Evolutionary conservation across 92 coral and sea anemone genomes (phyloP), one percentile per base, ranked within the genome.

Genomic region (Pocillopora meandrina): DNA sequence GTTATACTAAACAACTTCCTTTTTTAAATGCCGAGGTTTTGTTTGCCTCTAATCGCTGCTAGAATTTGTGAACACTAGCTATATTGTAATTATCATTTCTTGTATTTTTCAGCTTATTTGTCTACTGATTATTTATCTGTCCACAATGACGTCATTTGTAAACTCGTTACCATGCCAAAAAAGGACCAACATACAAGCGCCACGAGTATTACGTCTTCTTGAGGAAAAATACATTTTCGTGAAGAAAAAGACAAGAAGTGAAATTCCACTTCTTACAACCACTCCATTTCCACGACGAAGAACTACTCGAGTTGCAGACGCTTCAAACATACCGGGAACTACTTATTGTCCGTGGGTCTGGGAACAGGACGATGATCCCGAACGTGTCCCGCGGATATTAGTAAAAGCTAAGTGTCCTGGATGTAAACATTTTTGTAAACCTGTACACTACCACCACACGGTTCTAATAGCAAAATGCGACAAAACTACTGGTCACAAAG

Each of bases 341-440:
- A 83, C 66, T 9, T 56, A 62, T 20, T 90, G 93, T 84, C 86
- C 91, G 0, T 90, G 93, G 93, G 47, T 14, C 72, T 90, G 88
- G 88, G 65, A 10, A 14, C 58, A 35, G 47, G 86, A 87, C 21
- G 82, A 64, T 8, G 71, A 90, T 15, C 82, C 91, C 56, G 70
- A 72, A 7, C 70, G 93, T 2, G 82, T 83, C 55, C 93, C 93
- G 12, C 65, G 86, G 49, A 64, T 33, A 10, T 56, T 90, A 17
- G 83, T 86, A 14, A 81, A 74, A 71, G 93, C 93, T n/a, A 77
- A 69, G 17, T 88, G 90, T 74, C 81, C 84, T n/a, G 74, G 82
- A 57, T 90, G 93, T 77, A 17, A 63, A 19, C 77, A 75, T 23
- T 72, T 20, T 81, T 90, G 93, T 69, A 78, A 79, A 16, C 83